Base-by-base conservation (phyloP, 1,140 invertebrate species). In the Drosophila malerkotliana region DNA sequence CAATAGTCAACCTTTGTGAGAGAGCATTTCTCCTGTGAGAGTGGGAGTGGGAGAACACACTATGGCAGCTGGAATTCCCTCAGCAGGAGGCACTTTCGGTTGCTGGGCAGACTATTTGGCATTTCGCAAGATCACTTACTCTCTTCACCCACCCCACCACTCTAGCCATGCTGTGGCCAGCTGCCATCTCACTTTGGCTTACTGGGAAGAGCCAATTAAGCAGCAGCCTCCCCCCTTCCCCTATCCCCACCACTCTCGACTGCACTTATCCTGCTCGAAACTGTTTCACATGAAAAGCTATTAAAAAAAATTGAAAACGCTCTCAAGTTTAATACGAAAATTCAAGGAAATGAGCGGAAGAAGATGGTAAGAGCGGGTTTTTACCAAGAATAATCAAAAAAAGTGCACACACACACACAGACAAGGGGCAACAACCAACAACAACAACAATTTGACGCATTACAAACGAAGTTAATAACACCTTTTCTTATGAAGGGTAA, bases 281-380 rank as follows among this genome's bases (percentile, higher is more conserved):
- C 64, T 75, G 60, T 82, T 87, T 87, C 83, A 87, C 75, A 61
- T 79, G 82, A 87, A 87, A 87, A 88, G 82, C 82, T 88, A 87
- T 87, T 87, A 87, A 83, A 82, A 81, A 57, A 78, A 77, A 68
- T 57, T 76, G 61, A 77, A 72, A 87, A 79, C 53, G 66, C 78
- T 78, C 83, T 87, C 79, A 88, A 78, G 66, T 88, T 87, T 87
- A 88, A 87, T 82, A 87, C 82, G 63, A 73, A 88, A 88, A 76
- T 82, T 87, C 82, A 88, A 88, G 82, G 82, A 87, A 87, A 87
- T 88, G 78, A 88, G 58, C 82, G 82, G 82, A 87, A 87, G 82
- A 85, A 82, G 83, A 80, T 87, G 82, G 83, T 88, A 81, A 68
- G 77, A 85, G 80, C 78, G 75, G 44, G 69, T 74, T 87, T 87